Conservation (phyloP, 2,797 vertebrate genomes). For the Pitangus sulphuratus region DNA sequence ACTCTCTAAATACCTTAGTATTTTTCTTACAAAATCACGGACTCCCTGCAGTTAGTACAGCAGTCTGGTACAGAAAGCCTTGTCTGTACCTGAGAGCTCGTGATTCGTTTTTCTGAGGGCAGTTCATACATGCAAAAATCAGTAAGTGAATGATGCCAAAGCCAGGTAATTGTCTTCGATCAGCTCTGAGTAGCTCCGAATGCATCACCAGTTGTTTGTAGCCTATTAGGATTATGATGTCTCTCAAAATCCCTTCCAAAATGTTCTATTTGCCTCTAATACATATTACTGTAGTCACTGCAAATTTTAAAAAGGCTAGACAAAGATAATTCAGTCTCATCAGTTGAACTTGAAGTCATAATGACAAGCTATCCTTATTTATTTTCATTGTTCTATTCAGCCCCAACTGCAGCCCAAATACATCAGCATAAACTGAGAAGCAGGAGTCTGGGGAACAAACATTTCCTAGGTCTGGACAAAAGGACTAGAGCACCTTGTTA, state of each 20-base stretch:
- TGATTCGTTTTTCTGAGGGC: neutral
- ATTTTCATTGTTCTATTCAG: neutral
- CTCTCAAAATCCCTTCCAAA: constrained; percentile 53
- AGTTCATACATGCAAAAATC: neutral
- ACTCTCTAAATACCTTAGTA: neutral
- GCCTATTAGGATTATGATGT: constrained; percentile 27
- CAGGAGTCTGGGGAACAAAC: neutral
- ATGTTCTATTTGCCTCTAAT: constrained; percentile 38
- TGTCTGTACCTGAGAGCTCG: neutral
- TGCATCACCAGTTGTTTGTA: neutral
- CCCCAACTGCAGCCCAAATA: neutral
- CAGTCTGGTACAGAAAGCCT: neutral
- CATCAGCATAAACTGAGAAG: neutral
- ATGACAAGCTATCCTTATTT: neutral
- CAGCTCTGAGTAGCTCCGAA: constrained; percentile 4
- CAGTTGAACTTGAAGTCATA: neutral
- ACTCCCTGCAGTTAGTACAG: neutral
- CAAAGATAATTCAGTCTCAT: neutral
- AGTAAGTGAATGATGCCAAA: neutral
- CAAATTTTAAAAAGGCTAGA: constrained; percentile 1
- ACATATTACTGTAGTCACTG: constrained; percentile 1
- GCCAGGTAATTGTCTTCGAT: neutral
- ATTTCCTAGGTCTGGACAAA: neutral
- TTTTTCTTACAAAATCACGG: neutral
- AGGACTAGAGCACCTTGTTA: neutral